Evolutionary conservation across 2,113 vertebrate genomes (phyloP).

Genomic region (Progne subis): DNA sequence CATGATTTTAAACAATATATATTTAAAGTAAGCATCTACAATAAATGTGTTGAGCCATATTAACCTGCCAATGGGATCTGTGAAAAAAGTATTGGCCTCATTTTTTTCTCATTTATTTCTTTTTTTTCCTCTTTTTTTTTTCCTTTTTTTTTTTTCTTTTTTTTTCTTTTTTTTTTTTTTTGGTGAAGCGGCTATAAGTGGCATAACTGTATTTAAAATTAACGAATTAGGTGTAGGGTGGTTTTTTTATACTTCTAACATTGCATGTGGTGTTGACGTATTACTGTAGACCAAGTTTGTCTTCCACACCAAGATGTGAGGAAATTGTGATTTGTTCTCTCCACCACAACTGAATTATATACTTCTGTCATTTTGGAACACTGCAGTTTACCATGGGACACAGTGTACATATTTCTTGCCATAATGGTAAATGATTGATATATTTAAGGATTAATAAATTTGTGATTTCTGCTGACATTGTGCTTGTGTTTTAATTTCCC

Average conservation of each 20-base stretch:
- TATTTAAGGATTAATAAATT: conserved; percentile 90
- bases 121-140: background rate
- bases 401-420: conserved; percentile 85
- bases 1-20: conserved; percentile 77
- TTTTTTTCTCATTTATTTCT: conserved; percentile 61
- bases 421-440: conserved; percentile 84
- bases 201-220: conserved; percentile 77
- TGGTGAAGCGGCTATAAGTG: conserved; percentile 75
- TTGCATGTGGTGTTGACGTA: conserved; percentile 80
- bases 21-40: conserved; percentile 79
- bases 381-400: conserved; percentile 80
- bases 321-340: conserved; percentile 76
- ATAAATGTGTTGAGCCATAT: conserved; percentile 83
- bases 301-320: conserved; percentile 74
- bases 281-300: conserved; percentile 78
- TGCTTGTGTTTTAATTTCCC: conserved; percentile 56
- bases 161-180: conserved; percentile 40
- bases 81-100: conserved; percentile 76
- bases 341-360: conserved; percentile 70
- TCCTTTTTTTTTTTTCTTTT: background rate
- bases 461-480: conserved; percentile 86
- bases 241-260: conserved; percentile 71
- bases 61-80: conserved; percentile 82
- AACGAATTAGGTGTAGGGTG: conserved; percentile 64
- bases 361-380: conserved; percentile 77